Conservation (phyloP, 23 tunicate species). For the Trididemnum miniatum region DNA sequence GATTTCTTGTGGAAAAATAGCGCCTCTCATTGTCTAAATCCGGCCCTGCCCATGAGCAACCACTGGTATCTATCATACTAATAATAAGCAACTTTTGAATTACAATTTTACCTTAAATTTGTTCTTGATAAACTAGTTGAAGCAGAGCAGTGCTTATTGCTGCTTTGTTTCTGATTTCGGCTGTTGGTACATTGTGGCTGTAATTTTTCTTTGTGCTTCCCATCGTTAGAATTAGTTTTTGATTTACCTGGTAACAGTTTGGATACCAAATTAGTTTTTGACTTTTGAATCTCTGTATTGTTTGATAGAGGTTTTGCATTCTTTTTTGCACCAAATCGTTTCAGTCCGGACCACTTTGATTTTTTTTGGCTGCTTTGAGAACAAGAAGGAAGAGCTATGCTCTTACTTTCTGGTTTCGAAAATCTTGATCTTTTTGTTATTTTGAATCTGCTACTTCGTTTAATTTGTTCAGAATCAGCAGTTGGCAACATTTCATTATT, state of each 20-base stretch:
- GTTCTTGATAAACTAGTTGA: not conserved
- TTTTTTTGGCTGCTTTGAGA: conserved; percentile 2
- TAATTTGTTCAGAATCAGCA: too few relatives aligned
- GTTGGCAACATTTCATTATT: not conserved
- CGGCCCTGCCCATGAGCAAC: too few relatives aligned
- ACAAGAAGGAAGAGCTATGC: too few relatives aligned
- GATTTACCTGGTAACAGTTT: not conserved
- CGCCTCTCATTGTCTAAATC: too few relatives aligned
- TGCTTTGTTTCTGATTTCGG: not conserved
- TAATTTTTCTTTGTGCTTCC: not conserved
- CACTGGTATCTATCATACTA: too few relatives aligned
- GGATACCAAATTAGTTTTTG: not conserved
- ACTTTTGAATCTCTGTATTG: not conserved
- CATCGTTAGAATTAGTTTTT: not conserved
- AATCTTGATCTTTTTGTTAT: too few relatives aligned
- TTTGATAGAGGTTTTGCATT: not conserved
- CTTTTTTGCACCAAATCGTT: conserved; percentile 28
- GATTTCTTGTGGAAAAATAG: too few relatives aligned
- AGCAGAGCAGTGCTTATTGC: not conserved
- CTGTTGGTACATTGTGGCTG: too few relatives aligned
- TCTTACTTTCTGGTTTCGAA: too few relatives aligned
- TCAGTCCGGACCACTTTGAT: conserved; percentile 48
- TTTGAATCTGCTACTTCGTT: too few relatives aligned
- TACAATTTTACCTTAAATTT: not conserved
- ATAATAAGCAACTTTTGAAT: too few relatives aligned